Evolutionary conservation across 2,113 vertebrate species (phyloP).

Genomic region (Gasterosteus nipponicus): DNA sequence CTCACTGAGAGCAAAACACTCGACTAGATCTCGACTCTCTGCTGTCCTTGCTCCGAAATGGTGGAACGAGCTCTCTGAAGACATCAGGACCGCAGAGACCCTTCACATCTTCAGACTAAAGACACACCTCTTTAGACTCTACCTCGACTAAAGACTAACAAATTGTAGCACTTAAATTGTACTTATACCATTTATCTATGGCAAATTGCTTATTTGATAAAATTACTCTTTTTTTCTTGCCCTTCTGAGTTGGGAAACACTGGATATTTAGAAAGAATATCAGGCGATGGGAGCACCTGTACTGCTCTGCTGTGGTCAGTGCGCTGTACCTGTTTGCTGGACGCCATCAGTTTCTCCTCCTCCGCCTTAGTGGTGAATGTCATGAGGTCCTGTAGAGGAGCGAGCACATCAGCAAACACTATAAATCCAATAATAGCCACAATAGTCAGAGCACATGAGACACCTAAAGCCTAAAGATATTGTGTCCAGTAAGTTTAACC

Average conservation of each 20-base stretch:
- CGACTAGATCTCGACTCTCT: no score
- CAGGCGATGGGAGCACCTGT: neutral
- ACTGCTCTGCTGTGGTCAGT: neutral
- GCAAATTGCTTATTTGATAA: no score
- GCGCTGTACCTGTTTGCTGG: slow-evolving; percentile 87
- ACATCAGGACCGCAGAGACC: no score
- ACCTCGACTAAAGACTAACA: no score
- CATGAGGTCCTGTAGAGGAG: slow-evolving; percentile 86
- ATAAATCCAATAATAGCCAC: neutral
- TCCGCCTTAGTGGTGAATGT: slow-evolving; percentile 87
- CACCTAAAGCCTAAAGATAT: neutral
- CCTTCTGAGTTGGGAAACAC: neutral
- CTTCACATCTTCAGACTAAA: no score
- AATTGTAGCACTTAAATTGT: no score
- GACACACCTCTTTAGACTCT: no score
- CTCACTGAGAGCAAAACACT: no score
- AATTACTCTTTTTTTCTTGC: no score
- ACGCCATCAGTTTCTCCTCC: slow-evolving; percentile 86
- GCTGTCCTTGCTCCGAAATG: no score
- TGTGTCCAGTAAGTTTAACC: neutral
- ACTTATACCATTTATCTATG: no score
- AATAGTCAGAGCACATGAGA: neutral
- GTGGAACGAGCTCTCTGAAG: no score
- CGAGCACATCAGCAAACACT: neutral
- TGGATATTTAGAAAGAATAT: neutral